Percentiles rank a stretch among this genome's conserved stretches.
phyloP scores from a whole-genome alignment of 2,113 vertebrate species.

The Chelonoidis abingdonii region DNA sequence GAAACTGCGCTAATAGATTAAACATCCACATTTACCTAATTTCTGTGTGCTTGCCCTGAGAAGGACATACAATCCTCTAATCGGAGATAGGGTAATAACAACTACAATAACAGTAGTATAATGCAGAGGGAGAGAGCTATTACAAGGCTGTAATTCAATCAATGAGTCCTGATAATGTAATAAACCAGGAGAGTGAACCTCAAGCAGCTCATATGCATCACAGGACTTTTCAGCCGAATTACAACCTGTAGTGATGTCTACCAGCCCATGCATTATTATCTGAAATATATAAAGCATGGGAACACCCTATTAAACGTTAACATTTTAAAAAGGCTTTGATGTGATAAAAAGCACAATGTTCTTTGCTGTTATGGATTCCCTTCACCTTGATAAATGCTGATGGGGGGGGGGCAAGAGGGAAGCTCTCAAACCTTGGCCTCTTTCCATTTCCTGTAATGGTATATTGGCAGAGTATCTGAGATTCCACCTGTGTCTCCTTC shows the following conservation, averaged over 20 bases:
- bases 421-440: constrained; percentile 33
- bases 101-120: constrained; percentile 37
- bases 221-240: constrained; percentile 57
- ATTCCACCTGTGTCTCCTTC: constrained; percentile 2
- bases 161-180: constrained; percentile 59
- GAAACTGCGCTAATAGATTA: neutral
- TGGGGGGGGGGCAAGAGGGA: neutral
- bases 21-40: neutral
- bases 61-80: neutral
- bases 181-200: constrained; percentile 56
- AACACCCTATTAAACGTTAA: constrained; percentile 72
- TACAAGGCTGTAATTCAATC: constrained; percentile 64
- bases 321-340: constrained; percentile 59
- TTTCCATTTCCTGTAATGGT: constrained; percentile 15
- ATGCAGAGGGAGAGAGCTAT: constrained; percentile 41
- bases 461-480: constrained; percentile 32
- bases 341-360: constrained; percentile 62
- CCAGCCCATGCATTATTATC: constrained; percentile 40
- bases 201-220: constrained; percentile 22
- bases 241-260: constrained; percentile 56
- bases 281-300: constrained; percentile 28
- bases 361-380: constrained; percentile 50
- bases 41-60: constrained; percentile 27
- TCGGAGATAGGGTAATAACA: constrained; percentile 35
- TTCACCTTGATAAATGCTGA: constrained; percentile 54